Evolutionary conservation across 2,888 invertebrate species (phyloP), one percentile per base, ranked within the genome.

Genomic region (Nyleta sp.): DNA sequence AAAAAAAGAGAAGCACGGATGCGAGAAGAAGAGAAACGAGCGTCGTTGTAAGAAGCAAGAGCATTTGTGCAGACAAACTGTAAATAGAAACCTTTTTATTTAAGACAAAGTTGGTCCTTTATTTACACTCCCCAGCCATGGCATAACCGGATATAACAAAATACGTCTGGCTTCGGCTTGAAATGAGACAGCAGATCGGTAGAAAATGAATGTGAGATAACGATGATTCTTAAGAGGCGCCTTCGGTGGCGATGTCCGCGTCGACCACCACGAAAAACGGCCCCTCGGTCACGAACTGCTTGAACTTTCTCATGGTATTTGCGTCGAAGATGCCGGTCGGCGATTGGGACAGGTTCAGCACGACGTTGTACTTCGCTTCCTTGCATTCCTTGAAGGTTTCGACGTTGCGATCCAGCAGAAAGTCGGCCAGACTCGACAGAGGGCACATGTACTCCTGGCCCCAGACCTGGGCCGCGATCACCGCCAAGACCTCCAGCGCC

Each of bases 341-440:
- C 64, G 83, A 91, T 33, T 92, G 91, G 0, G 94, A 91, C 46
- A 97, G 89, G 53, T 92, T 91, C 83, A 92, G 92, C 11, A 97
- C 92, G 4, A 97, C 92, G 81, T 94, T 93, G 89, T 93, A 97
- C 88, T 97, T 98, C 0, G 91, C 91, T 87, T 96, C 95, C 88
- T 95, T 95, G 57, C 94, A 93, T 53, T 95, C 93, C 86, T 96
- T 96, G 48, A 93, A 92, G 4, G 93, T 92, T 85, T 96, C 95
- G 0, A 93, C 91, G 59, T 92, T 92, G 40, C 97, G 92, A 87
- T 97, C 95, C 33, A 98, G 88, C 6, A 98, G 91, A 88, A 94
- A 97, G 89, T 97, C 97, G 11, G 95, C 87, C 55, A 96, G 92
- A 60, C 95, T 96, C 83, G 96, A 95, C 71, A 94, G 93, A 80